phyloP scores from a whole-genome alignment of 2,113 vertebrate species.

The Crypturellus undulatus region DNA sequence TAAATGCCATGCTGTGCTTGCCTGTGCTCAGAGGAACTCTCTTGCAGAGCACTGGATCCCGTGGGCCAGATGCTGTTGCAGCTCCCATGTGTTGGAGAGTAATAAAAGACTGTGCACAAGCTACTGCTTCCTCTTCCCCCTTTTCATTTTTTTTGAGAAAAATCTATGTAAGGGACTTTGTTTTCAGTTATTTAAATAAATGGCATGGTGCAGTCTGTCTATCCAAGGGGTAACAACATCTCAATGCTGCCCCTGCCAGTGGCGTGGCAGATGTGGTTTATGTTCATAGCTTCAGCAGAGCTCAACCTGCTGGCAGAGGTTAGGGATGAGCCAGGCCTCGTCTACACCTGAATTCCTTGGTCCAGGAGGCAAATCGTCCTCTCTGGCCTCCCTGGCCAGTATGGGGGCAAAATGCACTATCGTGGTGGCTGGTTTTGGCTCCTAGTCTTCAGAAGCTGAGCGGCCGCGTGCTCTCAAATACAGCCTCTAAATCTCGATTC shows the following conservation, averaged over 20 bases:
- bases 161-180: not conserved
- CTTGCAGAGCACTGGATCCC: not conserved
- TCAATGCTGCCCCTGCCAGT: not conserved
- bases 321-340: not conserved
- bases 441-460: not conserved
- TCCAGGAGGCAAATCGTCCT: not conserved
- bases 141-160: not conserved
- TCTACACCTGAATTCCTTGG: rapidly evolving
- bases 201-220: not conserved
- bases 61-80: not conserved
- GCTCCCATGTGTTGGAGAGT: not conserved
- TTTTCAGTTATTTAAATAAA: not conserved
- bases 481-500: not conserved
- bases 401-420: not conserved
- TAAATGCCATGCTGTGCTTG: not conserved
- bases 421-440: not conserved
- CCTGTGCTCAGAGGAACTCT: not conserved
- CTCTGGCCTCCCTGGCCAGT: not conserved
- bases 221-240: not conserved
- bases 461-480: not conserved
- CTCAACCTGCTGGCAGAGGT: not conserved
- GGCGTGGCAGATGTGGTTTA: not conserved
- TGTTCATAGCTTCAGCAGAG: not conserved
- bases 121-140: not conserved
- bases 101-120: not conserved